A percentile compares a stretch with the other conserved stretches of the same genome.
phyloP scores from a whole-genome alignment of 2,797 vertebrate species.

The Linurgus olivaceus region DNA sequence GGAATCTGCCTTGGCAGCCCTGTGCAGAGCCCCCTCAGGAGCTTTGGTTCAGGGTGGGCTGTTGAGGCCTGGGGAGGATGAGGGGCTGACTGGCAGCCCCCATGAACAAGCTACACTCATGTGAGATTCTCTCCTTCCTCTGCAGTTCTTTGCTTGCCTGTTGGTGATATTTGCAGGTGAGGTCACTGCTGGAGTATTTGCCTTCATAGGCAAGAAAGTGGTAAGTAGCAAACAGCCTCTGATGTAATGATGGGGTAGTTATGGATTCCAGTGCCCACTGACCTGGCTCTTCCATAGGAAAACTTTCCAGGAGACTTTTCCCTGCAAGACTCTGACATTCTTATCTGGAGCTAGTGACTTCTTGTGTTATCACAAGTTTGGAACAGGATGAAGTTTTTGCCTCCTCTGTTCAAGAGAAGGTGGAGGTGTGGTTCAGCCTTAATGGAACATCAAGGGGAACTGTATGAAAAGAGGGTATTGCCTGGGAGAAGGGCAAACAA shows the following conservation, averaged over 20 bases:
- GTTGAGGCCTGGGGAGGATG: not conserved
- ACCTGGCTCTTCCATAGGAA: not conserved
- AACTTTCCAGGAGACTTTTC: not conserved
- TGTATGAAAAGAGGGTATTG: not conserved
- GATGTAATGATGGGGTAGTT: not conserved
- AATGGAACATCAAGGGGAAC: not conserved
- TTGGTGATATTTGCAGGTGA: slow-evolving; percentile 96
- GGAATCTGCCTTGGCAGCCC: not conserved
- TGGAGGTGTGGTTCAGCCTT: not conserved
- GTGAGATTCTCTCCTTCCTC: slow-evolving; percentile 24
- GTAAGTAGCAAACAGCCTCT: slow-evolving; percentile 74
- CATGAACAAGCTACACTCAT: not conserved
- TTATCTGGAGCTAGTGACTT: not conserved
- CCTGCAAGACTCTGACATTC: not conserved
- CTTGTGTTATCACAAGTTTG: not conserved
- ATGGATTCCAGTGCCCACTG: not conserved
- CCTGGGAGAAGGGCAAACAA: not conserved
- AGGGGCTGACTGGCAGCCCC: not conserved
- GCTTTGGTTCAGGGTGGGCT: not conserved
- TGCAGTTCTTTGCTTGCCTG: slow-evolving; percentile 93
- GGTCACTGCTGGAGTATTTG: slow-evolving; percentile 92
- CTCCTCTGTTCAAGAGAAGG: not conserved
- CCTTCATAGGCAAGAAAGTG: slow-evolving; percentile 89
- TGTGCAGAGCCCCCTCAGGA: not conserved
- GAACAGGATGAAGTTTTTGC: not conserved